Evolutionary conservation across 2,797 vertebrate genomes (phyloP), one percentile per base, ranked within the genome.

Genomic region (Harpagifer antarcticus): DNA sequence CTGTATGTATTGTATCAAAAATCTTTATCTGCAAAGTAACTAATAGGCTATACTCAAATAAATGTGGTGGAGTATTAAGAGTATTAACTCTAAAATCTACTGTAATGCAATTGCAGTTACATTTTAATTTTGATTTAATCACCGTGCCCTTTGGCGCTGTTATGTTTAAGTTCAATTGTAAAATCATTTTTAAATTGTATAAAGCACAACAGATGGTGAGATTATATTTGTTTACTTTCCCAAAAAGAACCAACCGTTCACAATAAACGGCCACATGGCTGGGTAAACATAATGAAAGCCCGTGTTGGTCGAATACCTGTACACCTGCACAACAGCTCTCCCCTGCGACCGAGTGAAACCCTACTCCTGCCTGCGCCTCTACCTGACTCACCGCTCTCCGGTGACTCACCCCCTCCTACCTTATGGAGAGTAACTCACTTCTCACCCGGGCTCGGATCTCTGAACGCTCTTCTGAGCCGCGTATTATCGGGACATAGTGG

Each of bases 291-390:
- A 65, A 81, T 68, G 50, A 64, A 48, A 58, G 68, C 27, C 3
- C 57, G 43, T 47, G 68, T 70, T 45, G 57, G 78, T 10, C 45
- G 79, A 78, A 69, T 84, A 87, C 86, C 89, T 89, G 83, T 67
- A 84, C 91, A 93, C 92, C 90, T 92, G 90, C 72, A 72, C 88
- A 71, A 58, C 89, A 87, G 89, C 86, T 90, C 90, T 90, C 79
- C 82, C 88, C 83, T 71, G 86, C 77, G 90, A 61, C 72, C 76
- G 79, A 55, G 16, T 90, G 92, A 91, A 92, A 92, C 91, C 82
- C 86, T 82, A 91, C 86, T 59, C 91, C 88, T 43, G 80, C 14
- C 23, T 27, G 31, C 4, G 23, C 83, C n/a, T 59, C 70, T 81
- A 84, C 86, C 91, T 92, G 87, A 85, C 79, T 90, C 89, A 57